These are phyloP conservation scores for Malacosoma neustria DNA, from an alignment of 2,888 invertebrate genomes.

Conservation along the genomic window DNA sequence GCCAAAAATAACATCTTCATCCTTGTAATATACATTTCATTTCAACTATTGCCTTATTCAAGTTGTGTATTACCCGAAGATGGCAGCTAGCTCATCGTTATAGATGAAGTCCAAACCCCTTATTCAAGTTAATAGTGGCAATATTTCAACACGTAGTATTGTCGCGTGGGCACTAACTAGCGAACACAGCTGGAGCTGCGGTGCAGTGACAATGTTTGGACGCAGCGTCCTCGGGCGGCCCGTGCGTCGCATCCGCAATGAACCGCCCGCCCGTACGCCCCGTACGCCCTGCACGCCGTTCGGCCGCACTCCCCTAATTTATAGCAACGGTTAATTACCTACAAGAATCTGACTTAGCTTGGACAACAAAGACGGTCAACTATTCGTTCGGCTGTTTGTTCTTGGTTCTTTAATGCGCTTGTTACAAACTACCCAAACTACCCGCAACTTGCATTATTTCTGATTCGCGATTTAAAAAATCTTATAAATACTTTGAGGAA, in stretches of 20 bases:
- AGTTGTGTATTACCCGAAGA: too few species aligned
- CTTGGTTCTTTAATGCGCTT: neutral
- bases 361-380: conserved; percentile 27
- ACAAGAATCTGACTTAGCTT: conserved; percentile 53
- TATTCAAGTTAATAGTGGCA: conserved; percentile 25
- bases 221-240: conserved; percentile 41
- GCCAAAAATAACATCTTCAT: too few species aligned
- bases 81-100: conserved; percentile 7
- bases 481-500: too few species aligned
- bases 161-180: conserved; percentile 51
- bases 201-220: conserved; percentile 60
- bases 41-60: too few species aligned
- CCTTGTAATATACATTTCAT: too few species aligned
- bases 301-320: conserved; percentile 42
- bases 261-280: too few species aligned
- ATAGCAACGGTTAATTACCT: conserved; percentile 62
- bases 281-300: conserved; percentile 19
- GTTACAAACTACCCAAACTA: neutral
- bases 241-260: conserved; percentile 54
- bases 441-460: neutral
- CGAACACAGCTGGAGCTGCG: conserved; percentile 57
- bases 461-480: too few species aligned
- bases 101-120: conserved; percentile 24
- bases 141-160: conserved; percentile 50
- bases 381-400: conserved; percentile 26